Conservation (phyloP, 2,888 invertebrate species). For the Tinea pellionella region DNA sequence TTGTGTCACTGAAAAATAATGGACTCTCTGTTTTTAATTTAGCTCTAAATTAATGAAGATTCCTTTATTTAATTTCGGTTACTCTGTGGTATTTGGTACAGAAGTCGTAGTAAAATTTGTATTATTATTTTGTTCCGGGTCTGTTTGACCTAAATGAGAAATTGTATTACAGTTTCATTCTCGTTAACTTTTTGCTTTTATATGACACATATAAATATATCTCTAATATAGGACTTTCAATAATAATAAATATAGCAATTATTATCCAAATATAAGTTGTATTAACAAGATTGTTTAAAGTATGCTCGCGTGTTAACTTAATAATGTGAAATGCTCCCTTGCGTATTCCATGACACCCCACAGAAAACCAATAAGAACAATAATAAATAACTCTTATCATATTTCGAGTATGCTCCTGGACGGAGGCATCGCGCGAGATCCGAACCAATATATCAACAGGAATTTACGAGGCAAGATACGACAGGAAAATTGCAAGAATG, state of each 20-base stretch:
- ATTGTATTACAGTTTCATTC: no score
- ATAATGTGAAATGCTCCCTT: slow-evolving; percentile 1
- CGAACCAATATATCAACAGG: slow-evolving; percentile 82
- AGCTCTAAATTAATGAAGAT: slow-evolving; percentile 44
- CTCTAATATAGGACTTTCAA: no score
- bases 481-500: slow-evolving; percentile 95
- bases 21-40: slow-evolving; percentile 50
- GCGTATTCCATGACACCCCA: slow-evolving; percentile 38
- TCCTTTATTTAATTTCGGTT: slow-evolving; percentile 16
- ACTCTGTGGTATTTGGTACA: slow-evolving; percentile 2
- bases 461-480: slow-evolving; percentile 91
- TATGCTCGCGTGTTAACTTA: background rate
- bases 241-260: no score
- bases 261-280: background rate
- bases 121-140: no score
- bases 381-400: slow-evolving; percentile 71
- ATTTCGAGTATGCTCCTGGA: slow-evolving; percentile 71
- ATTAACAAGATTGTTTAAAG: background rate
- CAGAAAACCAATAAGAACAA: slow-evolving; percentile 70
- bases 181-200: no score
- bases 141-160: no score
- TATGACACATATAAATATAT: no score
- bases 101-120: background rate
- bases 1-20: slow-evolving; percentile 19
- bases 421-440: slow-evolving; percentile 65